Conservation (phyloP, 2,888 invertebrate genomes). For the Furcula furcula region DNA sequence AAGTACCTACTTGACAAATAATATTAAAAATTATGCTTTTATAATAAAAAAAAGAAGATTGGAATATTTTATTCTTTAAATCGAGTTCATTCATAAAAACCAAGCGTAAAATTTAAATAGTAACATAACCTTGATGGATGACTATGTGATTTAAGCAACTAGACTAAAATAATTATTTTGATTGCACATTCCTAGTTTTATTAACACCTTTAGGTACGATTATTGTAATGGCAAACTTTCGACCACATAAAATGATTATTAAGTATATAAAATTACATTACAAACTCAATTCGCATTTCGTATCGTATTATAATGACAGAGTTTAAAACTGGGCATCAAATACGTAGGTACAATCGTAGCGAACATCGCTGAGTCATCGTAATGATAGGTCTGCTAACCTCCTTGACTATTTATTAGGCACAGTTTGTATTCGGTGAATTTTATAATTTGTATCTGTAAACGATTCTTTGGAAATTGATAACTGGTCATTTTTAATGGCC, state of each 20-base stretch:
- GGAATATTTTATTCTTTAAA: too few relatives aligned
- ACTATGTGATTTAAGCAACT: too few relatives aligned
- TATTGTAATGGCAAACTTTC: not conserved
- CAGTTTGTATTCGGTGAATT: constrained; percentile 52
- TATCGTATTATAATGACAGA: constrained; percentile 39
- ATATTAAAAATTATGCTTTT: too few relatives aligned
- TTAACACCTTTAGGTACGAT: not conserved
- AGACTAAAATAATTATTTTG: too few relatives aligned
- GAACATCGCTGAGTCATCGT: constrained; percentile 49
- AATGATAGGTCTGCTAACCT: constrained; percentile 57
- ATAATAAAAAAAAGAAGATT: too few relatives aligned
- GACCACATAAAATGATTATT: not conserved
- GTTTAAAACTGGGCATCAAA: constrained; percentile 28
- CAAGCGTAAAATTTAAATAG: too few relatives aligned
- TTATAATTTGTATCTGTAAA: constrained; percentile 37
- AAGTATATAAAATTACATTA: not conserved
- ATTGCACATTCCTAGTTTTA: too few relatives aligned
- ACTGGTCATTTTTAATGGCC: constrained; percentile 34
- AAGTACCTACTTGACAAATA: too few relatives aligned
- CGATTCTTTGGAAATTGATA: constrained; percentile 43
- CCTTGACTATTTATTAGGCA: constrained; percentile 50
- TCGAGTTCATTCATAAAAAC: too few relatives aligned
- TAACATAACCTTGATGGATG: too few relatives aligned
- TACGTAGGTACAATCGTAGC: constrained; percentile 40
- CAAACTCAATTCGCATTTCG: not conserved